These are phyloP conservation scores for Heliconius melpomene DNA, from an alignment of 1,140 invertebrate species.

Conservation along the genomic window DNA sequence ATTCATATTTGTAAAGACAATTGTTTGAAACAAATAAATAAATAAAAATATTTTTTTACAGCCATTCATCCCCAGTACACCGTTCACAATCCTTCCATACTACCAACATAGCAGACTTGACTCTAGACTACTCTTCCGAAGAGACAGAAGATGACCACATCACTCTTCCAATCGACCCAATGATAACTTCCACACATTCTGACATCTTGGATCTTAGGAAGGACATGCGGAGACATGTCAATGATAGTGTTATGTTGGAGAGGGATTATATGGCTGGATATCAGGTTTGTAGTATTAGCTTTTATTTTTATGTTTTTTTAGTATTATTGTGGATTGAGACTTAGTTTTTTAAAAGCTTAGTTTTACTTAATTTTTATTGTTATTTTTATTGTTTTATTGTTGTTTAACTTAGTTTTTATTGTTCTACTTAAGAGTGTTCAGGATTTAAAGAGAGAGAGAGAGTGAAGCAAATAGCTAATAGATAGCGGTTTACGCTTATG, in stretches of 20 bases:
- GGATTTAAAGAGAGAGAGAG: too few species aligned
- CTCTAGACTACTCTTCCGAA: slow-evolving; percentile 69
- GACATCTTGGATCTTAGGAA: slow-evolving; percentile 66
- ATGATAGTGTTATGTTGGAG: slow-evolving; percentile 57
- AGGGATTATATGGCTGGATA: slow-evolving; percentile 71
- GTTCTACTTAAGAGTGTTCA: too few species aligned
- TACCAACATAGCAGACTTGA: slow-evolving; percentile 65
- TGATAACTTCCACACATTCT: slow-evolving; percentile 70
- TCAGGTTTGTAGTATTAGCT: slow-evolving; percentile 50
- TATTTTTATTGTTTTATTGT: too few species aligned
- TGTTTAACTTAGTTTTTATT: too few species aligned
- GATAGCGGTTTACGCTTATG: too few species aligned
- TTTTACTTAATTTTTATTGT: too few species aligned
- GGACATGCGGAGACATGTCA: slow-evolving; percentile 57
- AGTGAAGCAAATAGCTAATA: too few species aligned
- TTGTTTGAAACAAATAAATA: neutral
- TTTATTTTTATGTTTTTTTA: neutral
- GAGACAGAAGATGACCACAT: slow-evolving; percentile 65
- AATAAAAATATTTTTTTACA: slow-evolving; percentile 44
- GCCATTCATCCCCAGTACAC: slow-evolving; percentile 76
- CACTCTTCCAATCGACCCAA: slow-evolving; percentile 61
- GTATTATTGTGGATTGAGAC: too few species aligned
- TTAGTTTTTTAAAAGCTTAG: too few species aligned
- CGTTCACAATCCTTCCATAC: slow-evolving; percentile 78
- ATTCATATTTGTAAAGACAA: too few species aligned